A percentile compares a stretch with the other conserved stretches of the same genome.
Evolutionary conservation across 2,797 vertebrate genomes (phyloP).

Genomic region (Pseudotriccus pelzelni): DNA sequence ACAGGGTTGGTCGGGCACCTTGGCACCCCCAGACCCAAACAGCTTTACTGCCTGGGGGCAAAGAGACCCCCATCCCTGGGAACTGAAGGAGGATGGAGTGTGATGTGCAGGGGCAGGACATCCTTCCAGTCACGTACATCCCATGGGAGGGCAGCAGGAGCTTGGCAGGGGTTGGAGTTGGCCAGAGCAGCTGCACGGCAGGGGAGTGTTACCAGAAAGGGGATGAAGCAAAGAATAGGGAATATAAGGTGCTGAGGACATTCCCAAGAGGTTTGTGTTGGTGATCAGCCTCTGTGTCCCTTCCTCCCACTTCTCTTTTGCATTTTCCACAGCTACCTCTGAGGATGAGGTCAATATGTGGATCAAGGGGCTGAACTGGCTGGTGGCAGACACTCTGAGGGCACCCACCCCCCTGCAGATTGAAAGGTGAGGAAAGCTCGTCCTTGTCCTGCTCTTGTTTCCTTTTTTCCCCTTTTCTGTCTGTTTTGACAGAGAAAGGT

Average conservation of each 20-base stretch:
- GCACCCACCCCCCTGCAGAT: conserved; percentile 95
- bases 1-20: neutral
- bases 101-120: fast-evolving
- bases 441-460: neutral
- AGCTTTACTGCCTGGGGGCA: neutral
- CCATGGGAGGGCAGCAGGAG: neutral
- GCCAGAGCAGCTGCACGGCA: neutral
- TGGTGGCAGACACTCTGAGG: conserved; percentile 89
- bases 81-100: fast-evolving
- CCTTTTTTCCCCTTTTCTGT: neutral
- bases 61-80: neutral
- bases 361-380: conserved; percentile 93
- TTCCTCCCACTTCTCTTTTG: neutral
- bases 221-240: neutral
- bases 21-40: too few species aligned
- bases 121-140: neutral
- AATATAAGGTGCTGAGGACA: neutral
- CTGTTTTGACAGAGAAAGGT: neutral
- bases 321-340: conserved; percentile 83
- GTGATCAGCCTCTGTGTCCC: neutral
- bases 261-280: neutral
- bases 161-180: neutral
- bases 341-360: conserved; percentile 98
- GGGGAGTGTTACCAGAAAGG: neutral
- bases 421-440: conserved; percentile 81